A percentile compares a stretch with the other conserved stretches of the same genome.
Conservation (phyloP, 35 echinoderm and acorn worm species). For the Holothuria glaberrima region DNA sequence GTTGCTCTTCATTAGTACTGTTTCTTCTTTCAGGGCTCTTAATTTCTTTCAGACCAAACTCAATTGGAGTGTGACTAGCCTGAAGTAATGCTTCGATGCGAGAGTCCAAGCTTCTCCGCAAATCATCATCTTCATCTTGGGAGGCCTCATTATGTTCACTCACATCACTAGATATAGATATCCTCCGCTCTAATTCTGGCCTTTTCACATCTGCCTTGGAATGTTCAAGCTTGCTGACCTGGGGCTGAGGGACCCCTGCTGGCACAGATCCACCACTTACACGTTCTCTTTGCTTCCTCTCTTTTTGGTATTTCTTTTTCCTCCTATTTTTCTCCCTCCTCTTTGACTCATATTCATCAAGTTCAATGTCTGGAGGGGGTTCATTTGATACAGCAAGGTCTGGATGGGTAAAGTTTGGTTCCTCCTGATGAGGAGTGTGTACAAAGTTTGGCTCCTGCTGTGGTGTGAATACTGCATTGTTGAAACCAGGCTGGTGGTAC, state of each 20-base stretch:
- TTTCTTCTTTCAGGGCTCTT: constrained; percentile 49
- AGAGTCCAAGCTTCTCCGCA: constrained; percentile 74
- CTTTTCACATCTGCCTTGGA: constrained; percentile 19
- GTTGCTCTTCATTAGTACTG: constrained; percentile 51
- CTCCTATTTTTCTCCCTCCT: constrained; percentile 50
- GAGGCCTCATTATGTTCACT: constrained; percentile 1
- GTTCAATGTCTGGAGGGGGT: constrained; percentile 3
- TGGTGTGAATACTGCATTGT: constrained; percentile 33
- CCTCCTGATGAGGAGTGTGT: not conserved
- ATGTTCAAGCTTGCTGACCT: constrained; percentile 32
- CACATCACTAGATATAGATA: constrained; percentile 38
- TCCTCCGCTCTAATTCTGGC: not conserved
- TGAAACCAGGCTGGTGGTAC: not conserved
- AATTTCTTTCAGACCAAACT: constrained; percentile 34
- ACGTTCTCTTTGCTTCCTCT: constrained; percentile 56
- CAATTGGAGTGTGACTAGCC: constrained; percentile 2
- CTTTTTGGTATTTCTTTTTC: constrained; percentile 33
- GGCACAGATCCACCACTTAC: not conserved
- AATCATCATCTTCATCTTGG: constrained; percentile 42
- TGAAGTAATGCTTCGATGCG: constrained; percentile 67
- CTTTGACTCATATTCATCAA: constrained; percentile 41
- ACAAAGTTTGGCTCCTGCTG: constrained; percentile 16
- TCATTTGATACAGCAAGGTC: constrained; percentile 9
- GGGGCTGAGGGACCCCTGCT: not conserved
- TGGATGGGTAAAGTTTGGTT: not conserved